These are phyloP conservation scores for Stigmatopora nigra DNA, from an alignment of 2,113 vertebrate genomes.

Conservation along the genomic window DNA sequence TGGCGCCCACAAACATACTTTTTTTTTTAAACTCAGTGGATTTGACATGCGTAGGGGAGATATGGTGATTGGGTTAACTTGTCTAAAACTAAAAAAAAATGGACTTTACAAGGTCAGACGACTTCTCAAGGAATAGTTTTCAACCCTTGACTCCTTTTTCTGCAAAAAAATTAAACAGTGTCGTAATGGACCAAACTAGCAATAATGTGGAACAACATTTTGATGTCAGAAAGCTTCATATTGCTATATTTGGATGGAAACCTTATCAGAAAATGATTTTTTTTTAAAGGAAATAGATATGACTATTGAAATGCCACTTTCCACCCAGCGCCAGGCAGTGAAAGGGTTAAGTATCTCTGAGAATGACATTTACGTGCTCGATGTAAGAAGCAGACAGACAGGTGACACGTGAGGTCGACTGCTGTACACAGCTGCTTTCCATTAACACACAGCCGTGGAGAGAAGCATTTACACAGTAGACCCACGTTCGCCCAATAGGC, in stretches of 20 bases:
- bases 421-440: slow-evolving; percentile 45
- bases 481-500: neutral
- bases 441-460: slow-evolving; percentile 26
- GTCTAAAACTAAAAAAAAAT: neutral
- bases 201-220: too few species aligned
- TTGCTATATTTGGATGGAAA: too few species aligned
- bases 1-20: neutral
- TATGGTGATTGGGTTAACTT: neutral
- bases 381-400: slow-evolving; percentile 34
- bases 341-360: too few species aligned
- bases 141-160: too few species aligned
- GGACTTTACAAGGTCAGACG: neutral
- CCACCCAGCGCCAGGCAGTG: neutral
- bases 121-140: neutral
- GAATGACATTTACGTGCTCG: neutral
- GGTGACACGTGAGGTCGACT: slow-evolving; percentile 47
- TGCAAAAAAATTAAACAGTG: too few species aligned
- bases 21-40: neutral
- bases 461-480: slow-evolving; percentile 8
- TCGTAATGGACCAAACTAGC: too few species aligned
- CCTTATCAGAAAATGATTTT: too few species aligned
- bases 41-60: neutral
- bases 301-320: too few species aligned
- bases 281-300: too few species aligned
- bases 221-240: too few species aligned